phyloP scores from a whole-genome alignment of 30 jellyfish, hydroid and myxozoan species.

The Turritopsis dohrnii region DNA sequence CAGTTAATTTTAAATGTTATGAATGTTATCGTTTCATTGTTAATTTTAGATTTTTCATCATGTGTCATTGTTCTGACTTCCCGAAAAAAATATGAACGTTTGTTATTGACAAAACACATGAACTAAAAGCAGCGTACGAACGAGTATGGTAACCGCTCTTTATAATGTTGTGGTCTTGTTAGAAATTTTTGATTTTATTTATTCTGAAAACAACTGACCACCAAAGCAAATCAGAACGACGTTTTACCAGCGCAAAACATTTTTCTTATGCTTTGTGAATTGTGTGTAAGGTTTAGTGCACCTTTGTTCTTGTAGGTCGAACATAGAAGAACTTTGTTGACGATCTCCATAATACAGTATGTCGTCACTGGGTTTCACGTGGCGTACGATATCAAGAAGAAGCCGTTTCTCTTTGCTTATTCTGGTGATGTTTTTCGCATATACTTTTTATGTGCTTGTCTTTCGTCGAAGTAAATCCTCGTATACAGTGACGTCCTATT shows the following conservation, averaged over 20 bases:
- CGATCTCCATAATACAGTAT: not conserved
- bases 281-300: too few relatives aligned
- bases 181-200: not conserved
- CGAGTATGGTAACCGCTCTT: too few relatives aligned
- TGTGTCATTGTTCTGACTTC: not conserved
- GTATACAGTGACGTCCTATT: conserved; percentile 9
- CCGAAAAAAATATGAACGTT: not conserved
- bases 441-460: not conserved
- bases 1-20: too few relatives aligned
- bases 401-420: not conserved
- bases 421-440: not conserved
- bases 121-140: too few relatives aligned
- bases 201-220: not conserved
- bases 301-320: not conserved
- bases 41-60: too few relatives aligned
- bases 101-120: not conserved
- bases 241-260: too few relatives aligned
- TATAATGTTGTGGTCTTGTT: not conserved
- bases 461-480: not conserved
- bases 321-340: not conserved
- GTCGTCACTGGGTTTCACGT: not conserved
- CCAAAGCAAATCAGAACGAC: too few relatives aligned
- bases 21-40: not conserved
- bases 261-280: too few relatives aligned
- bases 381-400: not conserved